These are phyloP conservation scores for Spatulosminthurus flaviceps DNA, from an alignment of 2,888 invertebrate genomes.

Conservation along the genomic window DNA sequence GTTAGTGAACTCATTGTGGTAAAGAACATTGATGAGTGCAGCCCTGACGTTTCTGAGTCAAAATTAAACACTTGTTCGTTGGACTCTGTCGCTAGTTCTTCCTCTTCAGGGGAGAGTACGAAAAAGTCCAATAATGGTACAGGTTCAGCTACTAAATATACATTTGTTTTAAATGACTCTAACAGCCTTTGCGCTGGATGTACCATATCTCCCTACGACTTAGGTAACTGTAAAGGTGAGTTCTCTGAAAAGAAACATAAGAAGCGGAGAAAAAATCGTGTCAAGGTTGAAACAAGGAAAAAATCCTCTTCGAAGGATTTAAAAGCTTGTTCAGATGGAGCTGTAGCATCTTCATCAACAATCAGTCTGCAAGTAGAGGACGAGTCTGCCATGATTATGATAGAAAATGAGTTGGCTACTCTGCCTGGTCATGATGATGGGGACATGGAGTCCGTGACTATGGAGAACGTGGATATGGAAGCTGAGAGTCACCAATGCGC, in stretches of 20 bases:
- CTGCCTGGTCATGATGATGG: not conserved
- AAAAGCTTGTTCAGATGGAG: not conserved
- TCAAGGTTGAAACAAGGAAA: not conserved
- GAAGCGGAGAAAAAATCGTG: conserved; percentile 35
- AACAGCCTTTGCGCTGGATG: conserved; percentile 62
- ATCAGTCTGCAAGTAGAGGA: not conserved
- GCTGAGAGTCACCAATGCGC: conserved; percentile 57
- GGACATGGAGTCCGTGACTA: conserved; percentile 23
- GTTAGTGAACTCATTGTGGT: too few relatives aligned
- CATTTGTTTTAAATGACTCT: conserved; percentile 57
- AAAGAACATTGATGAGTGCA: too few relatives aligned
- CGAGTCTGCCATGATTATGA: conserved; percentile 12
- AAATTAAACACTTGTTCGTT: not conserved
- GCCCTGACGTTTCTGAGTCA: not conserved
- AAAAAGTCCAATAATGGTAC: not conserved
- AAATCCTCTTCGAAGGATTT: conserved; percentile 25
- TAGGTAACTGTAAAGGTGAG: conserved; percentile 35
- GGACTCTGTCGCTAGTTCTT: conserved; percentile 2
- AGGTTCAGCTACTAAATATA: conserved; percentile 47
- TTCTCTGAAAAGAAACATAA: conserved; percentile 44
- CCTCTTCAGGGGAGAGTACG: conserved; percentile 10
- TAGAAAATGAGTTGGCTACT: conserved; percentile 28
- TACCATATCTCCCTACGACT: conserved; percentile 40
- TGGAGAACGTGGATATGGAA: conserved; percentile 46
- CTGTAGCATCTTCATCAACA: conserved; percentile 10